Conservation (phyloP, 2,797 vertebrate species). For the Setipinna tenuifilis region DNA sequence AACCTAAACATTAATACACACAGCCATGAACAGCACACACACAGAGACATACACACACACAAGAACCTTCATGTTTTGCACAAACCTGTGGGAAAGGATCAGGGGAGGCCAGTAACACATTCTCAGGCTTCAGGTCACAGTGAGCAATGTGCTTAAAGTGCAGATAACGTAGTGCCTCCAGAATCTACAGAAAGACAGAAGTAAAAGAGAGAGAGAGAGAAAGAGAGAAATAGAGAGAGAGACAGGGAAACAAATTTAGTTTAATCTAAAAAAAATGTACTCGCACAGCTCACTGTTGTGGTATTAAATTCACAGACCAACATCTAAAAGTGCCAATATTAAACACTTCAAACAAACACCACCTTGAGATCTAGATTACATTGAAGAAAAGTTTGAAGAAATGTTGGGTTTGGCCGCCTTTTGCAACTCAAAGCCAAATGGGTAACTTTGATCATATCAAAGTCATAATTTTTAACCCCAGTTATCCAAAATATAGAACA, state of each 20-base stretch:
- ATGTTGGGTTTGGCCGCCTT: no score
- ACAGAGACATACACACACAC: no score
- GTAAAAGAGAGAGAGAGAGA: not conserved
- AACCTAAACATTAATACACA: no score
- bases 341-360: no score
- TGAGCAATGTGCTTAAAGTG: constrained; percentile 77
- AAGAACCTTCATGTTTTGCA: not conserved
- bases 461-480: no score
- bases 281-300: not conserved
- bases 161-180: constrained; percentile 78
- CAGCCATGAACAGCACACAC: not conserved
- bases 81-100: constrained; percentile 76
- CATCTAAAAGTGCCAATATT: not conserved
- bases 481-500: no score
- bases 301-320: not conserved
- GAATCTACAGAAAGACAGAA: constrained; percentile 62
- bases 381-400: no score
- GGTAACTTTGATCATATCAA: no score
- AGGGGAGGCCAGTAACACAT: constrained; percentile 73
- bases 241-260: no score
- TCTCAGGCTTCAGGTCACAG: constrained; percentile 81
- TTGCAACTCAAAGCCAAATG: no score
- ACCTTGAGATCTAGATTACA: not conserved
- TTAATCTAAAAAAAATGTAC: no score
- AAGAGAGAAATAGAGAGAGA: not conserved